A percentile compares a stretch with the other conserved stretches of the same genome.
phyloP scores from a whole-genome alignment of 2,113 vertebrate species.

The Ammodramus savannarum region DNA sequence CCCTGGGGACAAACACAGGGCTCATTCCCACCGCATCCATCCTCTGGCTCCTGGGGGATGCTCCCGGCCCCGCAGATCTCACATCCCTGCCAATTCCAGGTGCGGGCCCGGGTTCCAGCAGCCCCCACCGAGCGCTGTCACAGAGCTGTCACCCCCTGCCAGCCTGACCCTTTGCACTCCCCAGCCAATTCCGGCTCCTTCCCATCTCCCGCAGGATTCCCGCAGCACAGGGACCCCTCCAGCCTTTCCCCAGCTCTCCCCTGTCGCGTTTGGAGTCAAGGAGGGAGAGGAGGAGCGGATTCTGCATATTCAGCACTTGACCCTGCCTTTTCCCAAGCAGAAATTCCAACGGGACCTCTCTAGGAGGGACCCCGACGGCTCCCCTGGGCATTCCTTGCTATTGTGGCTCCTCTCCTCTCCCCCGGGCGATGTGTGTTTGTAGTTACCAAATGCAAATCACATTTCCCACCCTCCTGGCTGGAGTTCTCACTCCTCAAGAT shows the following conservation, averaged over 20 bases:
- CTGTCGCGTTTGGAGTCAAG: not conserved
- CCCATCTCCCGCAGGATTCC: not conserved
- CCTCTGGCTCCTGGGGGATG: not conserved
- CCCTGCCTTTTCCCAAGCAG: conserved; percentile 22
- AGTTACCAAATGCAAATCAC: conserved; percentile 56
- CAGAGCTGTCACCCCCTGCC: not conserved
- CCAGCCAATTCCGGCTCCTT: not conserved
- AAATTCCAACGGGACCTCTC: not conserved
- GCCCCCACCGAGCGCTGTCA: not conserved
- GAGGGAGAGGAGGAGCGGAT: not conserved
- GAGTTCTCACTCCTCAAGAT: not conserved
- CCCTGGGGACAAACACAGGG: not conserved
- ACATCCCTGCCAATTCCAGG: not conserved
- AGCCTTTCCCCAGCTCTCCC: not conserved
- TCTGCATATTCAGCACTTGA: conserved; percentile 28
- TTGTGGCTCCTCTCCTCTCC: conserved; percentile 37
- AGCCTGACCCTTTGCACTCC: not conserved
- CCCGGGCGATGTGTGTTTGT: conserved; percentile 37
- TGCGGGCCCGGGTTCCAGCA: not conserved
- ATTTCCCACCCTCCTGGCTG: conserved; percentile 45
- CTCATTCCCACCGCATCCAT: not conserved
- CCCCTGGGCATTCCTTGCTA: conserved; percentile 22
- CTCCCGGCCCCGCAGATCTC: not conserved
- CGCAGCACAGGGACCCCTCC: not conserved
- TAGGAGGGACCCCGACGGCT: not conserved